Evolutionary conservation across 2,888 invertebrate species (phyloP), one percentile per base, ranked within the genome.

Genomic region (Amiota communis): DNA sequence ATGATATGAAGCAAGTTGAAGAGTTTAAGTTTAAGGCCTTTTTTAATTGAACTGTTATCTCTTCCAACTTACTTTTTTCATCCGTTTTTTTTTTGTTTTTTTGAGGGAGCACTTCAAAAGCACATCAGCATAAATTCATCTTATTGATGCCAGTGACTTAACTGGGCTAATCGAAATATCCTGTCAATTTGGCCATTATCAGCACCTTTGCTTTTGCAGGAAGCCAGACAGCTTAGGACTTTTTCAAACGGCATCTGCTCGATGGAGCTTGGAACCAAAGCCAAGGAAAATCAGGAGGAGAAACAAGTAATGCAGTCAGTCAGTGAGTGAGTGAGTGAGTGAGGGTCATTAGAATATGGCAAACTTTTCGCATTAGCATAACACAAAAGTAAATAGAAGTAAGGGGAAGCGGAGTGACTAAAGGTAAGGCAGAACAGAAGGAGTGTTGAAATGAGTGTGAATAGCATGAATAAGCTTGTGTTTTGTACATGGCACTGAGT

Each of bases 61-160:
- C 13, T n/a, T n/a, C 12, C 53, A 53, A 53, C 53, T 53, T 53
- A 6, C 2, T 12, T n/a, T 51, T 51, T 51, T 51, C 51, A 2
- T 6, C 51, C 4, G 6, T n/a, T 53, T 53, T n/a, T 53, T 53
- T 6, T 8, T 23, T 3, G 23, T 3, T 53, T n/a, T 53, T 53
- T n/a, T 53, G 12, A 12, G 6, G 12, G 12, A 4, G 6, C 8
- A 23, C 36, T 46, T 63, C 63, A 63, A 63, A 63, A 63, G 63
- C 63, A 36, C 63, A 63, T 63, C 63, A 63, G 63, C 63, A 63
- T 63, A 63, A 63, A 36, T 63, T 63, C 46, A n/a, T n/a, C 63
- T 36, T 63, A 12, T 23, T 36, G 36, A n/a, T 53, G 53, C 13
- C 53, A 12, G 46, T 2, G 46, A 46, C 36, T 36, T 63, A 36